phyloP scores from a whole-genome alignment of 2,888 invertebrate species.

The Ophion ellenae region DNA sequence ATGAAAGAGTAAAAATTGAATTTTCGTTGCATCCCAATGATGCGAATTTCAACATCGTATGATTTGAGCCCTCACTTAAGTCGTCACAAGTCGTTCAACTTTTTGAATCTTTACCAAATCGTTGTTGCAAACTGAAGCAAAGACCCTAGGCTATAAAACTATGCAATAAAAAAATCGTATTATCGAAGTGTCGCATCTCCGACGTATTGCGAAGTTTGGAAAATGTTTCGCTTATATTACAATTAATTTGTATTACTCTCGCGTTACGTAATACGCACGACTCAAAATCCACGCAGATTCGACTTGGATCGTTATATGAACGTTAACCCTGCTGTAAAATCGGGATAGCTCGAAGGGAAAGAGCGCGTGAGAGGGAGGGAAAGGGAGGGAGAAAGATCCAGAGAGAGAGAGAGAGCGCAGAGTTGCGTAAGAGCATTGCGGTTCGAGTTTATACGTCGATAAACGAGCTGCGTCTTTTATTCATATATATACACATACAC shows the following conservation, averaged over 20 bases:
- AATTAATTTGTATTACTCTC: not conserved
- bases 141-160: no score
- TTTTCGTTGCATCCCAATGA: no score
- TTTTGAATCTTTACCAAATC: no score
- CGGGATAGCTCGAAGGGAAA: conserved; percentile 9
- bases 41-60: no score
- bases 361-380: not conserved
- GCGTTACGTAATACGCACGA: not conserved
- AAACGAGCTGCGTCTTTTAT: conserved; percentile 45
- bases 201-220: not conserved
- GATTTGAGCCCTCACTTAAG: no score
- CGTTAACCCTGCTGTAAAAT: conserved; percentile 27
- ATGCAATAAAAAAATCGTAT: no score
- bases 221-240: not conserved
- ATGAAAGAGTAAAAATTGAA: no score
- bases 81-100: no score
- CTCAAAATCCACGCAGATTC: conserved; percentile 4
- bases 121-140: no score
- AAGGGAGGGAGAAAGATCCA: not conserved
- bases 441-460: conserved; percentile 64
- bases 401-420: not conserved
- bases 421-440: conserved; percentile 62
- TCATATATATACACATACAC: conserved; percentile 10
- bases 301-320: conserved; percentile 36
- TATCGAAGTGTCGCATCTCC: no score